Conservation (phyloP, 2,113 vertebrate genomes). For the Crypturellus undulatus region DNA sequence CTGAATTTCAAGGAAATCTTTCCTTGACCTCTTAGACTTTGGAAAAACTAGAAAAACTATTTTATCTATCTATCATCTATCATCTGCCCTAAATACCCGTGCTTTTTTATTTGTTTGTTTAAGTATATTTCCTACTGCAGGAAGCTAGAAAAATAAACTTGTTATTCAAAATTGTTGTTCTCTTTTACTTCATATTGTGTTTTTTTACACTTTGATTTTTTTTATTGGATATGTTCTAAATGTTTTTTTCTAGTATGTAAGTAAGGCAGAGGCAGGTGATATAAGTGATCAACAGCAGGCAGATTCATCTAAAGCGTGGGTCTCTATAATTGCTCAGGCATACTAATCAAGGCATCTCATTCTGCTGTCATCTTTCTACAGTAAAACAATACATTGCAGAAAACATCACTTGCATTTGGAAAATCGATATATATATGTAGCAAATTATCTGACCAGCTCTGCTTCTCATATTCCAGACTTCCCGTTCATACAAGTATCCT, state of each 20-base stretch:
- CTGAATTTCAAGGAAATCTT: neutral
- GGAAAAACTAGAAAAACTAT: neutral
- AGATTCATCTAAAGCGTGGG: neutral
- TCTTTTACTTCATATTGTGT: accelerated
- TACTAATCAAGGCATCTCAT: neutral
- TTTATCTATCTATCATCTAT: neutral
- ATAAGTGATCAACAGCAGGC: neutral
- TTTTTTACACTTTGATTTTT: neutral
- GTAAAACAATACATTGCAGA: neutral
- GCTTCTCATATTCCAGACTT: neutral
- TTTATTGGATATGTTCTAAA: neutral
- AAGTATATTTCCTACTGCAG: neutral
- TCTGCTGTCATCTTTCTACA: neutral
- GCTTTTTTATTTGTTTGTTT: neutral
- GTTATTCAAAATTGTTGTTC: neutral
- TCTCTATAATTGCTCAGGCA: neutral
- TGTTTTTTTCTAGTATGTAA: neutral
- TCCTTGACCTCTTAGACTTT: neutral
- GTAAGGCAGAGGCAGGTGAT: neutral
- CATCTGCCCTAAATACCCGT: neutral
- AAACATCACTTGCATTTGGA: neutral
- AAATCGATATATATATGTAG: slow-evolving; percentile 6
- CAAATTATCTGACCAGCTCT: neutral
- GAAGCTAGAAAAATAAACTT: neutral
- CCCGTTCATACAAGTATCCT: neutral